phyloP scores from a whole-genome alignment of 2,113 vertebrate species.

The Bubalus kerabau region DNA sequence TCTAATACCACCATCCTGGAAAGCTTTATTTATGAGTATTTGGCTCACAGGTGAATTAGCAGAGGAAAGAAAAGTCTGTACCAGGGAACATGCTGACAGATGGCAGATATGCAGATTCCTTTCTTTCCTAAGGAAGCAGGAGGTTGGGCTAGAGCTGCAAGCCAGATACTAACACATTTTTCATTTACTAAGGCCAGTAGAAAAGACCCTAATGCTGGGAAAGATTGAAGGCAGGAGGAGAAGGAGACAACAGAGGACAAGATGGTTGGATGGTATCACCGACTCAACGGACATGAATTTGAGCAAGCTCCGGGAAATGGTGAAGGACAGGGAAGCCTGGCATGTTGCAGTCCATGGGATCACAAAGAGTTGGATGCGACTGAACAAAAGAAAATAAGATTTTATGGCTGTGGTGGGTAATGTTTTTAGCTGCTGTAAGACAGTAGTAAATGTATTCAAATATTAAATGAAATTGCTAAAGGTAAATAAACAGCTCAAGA shows the following conservation, averaged over 20 bases:
- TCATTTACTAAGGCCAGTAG: slow-evolving; percentile 34
- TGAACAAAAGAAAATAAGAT: neutral
- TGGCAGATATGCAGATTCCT: slow-evolving; percentile 23
- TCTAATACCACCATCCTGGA: neutral
- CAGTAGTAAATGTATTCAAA: slow-evolving; percentile 37
- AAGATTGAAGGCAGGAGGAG: neutral
- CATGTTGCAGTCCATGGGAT: neutral
- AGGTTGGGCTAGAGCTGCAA: slow-evolving; percentile 31
- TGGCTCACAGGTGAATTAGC: slow-evolving; percentile 45
- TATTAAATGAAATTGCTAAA: slow-evolving; percentile 29
- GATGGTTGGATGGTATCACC: neutral
- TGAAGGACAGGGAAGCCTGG: neutral
- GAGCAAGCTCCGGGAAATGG: neutral
- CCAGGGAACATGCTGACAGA: slow-evolving; percentile 58
- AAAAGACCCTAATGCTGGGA: neutral
- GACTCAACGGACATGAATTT: neutral
- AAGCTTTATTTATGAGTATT: slow-evolving; percentile 37
- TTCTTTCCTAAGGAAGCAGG: slow-evolving; percentile 43
- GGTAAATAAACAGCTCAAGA: neutral
- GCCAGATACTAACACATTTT: slow-evolving; percentile 55
- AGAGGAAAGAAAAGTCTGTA: neutral
- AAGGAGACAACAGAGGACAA: neutral
- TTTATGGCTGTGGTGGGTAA: slow-evolving; percentile 60
- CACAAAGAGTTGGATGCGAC: neutral
- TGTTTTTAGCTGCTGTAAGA: slow-evolving; percentile 42